Evolutionary conservation across 2,113 vertebrate species (phyloP).

Genomic region (Halichoerus grypus): DNA sequence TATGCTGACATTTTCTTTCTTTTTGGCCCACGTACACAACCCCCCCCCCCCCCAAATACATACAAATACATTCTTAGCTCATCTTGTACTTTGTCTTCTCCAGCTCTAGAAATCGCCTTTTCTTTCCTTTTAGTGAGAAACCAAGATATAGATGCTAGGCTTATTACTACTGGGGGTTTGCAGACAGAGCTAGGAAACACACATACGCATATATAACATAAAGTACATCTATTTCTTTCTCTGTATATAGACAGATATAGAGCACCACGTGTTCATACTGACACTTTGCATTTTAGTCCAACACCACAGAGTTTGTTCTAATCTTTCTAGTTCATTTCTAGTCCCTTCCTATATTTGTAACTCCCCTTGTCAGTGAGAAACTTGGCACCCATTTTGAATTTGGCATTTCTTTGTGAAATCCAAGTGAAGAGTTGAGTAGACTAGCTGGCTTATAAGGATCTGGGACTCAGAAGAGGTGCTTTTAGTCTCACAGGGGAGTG

Average conservation of each 20-base stretch:
- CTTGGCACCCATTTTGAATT: background rate
- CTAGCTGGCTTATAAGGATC: background rate
- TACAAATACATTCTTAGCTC: background rate
- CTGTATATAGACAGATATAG: accelerated
- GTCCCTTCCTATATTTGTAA: background rate
- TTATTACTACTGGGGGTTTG: background rate
- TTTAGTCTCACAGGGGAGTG: background rate
- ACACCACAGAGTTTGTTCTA: background rate
- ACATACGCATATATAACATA: too few relatives aligned
- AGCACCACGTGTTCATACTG: background rate
- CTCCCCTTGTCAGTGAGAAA: background rate
- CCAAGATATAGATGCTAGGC: background rate
- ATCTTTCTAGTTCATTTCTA: background rate
- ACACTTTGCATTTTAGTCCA: background rate
- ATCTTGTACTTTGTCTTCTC: background rate
- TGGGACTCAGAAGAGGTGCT: background rate
- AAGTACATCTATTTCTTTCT: background rate
- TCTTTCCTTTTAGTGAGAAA: background rate
- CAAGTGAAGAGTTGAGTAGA: background rate
- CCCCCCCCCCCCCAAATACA: background rate
- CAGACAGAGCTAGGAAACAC: background rate
- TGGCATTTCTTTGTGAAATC: background rate
- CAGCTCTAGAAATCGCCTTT: background rate
- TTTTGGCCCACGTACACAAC: accelerated
- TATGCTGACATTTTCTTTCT: background rate